Conservation (phyloP, 1,140 invertebrate species). For the Camponotus vicinus region DNA sequence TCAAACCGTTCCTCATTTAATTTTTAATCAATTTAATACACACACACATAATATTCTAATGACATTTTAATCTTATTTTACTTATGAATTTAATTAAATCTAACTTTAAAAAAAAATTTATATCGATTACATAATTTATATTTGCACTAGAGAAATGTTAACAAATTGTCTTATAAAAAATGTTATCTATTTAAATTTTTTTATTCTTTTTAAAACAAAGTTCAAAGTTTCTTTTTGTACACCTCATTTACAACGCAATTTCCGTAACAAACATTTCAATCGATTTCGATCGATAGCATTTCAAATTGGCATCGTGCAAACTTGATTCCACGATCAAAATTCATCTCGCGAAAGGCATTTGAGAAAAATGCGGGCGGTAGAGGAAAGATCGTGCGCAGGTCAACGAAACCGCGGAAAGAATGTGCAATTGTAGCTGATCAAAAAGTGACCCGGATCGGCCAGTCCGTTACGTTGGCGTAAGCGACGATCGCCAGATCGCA, state of each 20-base stretch:
- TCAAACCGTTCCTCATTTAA: neutral
- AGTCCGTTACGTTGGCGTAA: conserved; percentile 57
- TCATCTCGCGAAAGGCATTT: neutral
- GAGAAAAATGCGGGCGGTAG: conserved; percentile 51
- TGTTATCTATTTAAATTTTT: neutral
- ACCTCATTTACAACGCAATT: neutral
- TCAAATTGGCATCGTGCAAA: neutral
- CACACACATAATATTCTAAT: neutral
- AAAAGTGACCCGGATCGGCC: conserved; percentile 50
- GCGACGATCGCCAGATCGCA: conserved; percentile 23
- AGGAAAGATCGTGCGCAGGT: conserved; percentile 17
- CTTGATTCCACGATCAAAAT: conserved; percentile 24
- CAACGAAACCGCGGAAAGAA: conserved; percentile 55
- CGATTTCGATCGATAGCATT: neutral
- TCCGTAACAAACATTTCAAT: conserved; percentile 4
- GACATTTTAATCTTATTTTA: neutral
- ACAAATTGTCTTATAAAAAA: neutral
- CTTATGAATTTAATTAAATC: neutral
- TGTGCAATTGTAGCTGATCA: conserved; percentile 62
- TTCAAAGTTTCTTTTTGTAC: neutral
- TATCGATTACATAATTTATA: conserved; percentile 9
- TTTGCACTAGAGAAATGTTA: neutral
- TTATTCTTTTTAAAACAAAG: neutral
- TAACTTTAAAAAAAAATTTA: neutral
- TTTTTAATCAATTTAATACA: neutral